Percentiles rank a stretch among this genome's conserved stretches.
Conservation (phyloP, 2,797 vertebrate genomes). For the Numenius phaeopus region DNA sequence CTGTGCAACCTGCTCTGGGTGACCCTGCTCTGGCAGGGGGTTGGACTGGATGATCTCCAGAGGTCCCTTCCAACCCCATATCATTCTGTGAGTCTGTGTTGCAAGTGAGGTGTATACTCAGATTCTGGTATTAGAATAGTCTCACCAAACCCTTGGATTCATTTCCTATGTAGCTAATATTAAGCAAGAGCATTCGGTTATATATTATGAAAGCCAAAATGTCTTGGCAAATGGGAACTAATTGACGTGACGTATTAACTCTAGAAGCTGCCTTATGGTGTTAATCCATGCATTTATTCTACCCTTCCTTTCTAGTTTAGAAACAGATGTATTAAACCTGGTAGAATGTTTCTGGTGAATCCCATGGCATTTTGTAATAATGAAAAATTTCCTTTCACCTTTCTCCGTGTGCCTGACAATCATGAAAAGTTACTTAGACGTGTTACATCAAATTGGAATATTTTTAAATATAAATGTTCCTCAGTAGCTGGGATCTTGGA, state of each 20-base stretch:
- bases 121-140: neutral
- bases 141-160: neutral
- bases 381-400: neutral
- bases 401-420: neutral
- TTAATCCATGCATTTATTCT: neutral
- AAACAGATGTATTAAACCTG: neutral
- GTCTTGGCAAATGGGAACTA: neutral
- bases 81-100: neutral
- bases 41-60: no score
- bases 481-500: neutral
- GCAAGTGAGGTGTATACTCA: neutral
- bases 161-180: neutral
- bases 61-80: no score
- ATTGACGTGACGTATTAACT: neutral
- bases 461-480: conserved; percentile 23
- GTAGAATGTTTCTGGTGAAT: neutral
- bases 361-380: neutral
- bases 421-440: neutral
- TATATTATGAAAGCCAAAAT: neutral
- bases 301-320: neutral
- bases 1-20: no score
- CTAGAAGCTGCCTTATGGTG: neutral
- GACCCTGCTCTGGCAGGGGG: no score
- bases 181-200: neutral
- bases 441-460: neutral